phyloP scores from a whole-genome alignment of 2,888 invertebrate species.

The Drosophila kanekoi region DNA sequence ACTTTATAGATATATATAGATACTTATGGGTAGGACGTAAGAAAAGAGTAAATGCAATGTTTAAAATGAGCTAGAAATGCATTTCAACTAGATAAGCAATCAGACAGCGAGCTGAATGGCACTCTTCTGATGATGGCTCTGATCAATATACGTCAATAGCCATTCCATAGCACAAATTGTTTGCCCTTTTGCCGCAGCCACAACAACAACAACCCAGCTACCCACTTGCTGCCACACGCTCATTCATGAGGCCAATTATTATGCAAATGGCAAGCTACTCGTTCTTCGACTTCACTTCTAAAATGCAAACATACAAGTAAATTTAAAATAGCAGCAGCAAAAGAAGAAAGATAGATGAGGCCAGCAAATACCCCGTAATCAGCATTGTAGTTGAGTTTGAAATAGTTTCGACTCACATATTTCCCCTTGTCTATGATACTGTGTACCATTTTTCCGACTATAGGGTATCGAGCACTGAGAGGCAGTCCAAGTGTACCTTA shows the following conservation, averaged over 20 bases:
- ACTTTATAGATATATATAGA: neutral
- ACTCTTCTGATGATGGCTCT: slow-evolving; percentile 44
- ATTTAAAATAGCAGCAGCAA: slow-evolving; percentile 54
- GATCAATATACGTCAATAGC: slow-evolving; percentile 54
- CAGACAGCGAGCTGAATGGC: slow-evolving; percentile 16
- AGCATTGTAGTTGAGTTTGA: too few species aligned
- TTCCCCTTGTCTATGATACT: too few species aligned
- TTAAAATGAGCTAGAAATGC: slow-evolving; percentile 31
- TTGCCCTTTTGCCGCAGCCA: slow-evolving; percentile 35
- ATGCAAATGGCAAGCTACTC: slow-evolving; percentile 74
- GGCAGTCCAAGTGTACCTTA: slow-evolving; percentile 25
- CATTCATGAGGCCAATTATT: slow-evolving; percentile 75
- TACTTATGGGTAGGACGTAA: neutral
- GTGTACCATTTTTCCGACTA: neutral
- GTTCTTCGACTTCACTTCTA: slow-evolving; percentile 41
- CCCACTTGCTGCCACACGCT: neutral
- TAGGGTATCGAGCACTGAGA: slow-evolving; percentile 21
- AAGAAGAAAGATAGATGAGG: neutral
- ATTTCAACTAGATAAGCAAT: slow-evolving; percentile 36
- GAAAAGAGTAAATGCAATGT: neutral
- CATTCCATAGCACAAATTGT: slow-evolving; percentile 41
- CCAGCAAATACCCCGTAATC: slow-evolving; percentile 14
- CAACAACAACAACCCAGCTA: slow-evolving; percentile 4
- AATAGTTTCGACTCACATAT: too few species aligned
- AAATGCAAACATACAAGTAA: slow-evolving; percentile 58